Evolutionary conservation across 2,113 vertebrate genomes (phyloP), one percentile per base, ranked within the genome.

Genomic region (Zosterops lateralis): DNA sequence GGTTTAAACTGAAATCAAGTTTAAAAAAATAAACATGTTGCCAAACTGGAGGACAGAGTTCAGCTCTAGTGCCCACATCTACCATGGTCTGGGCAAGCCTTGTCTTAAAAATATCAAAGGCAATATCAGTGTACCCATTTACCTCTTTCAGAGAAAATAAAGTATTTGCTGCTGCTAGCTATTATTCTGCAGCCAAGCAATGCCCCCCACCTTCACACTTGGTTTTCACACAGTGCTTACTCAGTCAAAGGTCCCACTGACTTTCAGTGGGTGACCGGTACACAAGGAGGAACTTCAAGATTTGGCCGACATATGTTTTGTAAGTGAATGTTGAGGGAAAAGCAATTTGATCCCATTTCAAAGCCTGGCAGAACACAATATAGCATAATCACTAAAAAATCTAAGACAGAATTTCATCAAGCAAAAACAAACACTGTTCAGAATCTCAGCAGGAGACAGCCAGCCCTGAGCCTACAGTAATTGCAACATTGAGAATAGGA

Each of bases 381-480:
- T 32, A 97, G 84, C 20, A 94, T 93, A 96, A 96, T 95, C 87
- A 86, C 93, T 61, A 93, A 96, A 96, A 97, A 92, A 96, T 93
- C 94, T 95, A 91, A 94, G 95, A 50, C 88, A 78, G 90, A 94
- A 97, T 96, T 97, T 97, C 88, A 95, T 86, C 90, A 91, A 95
- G 94, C 40, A 89, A 96, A 97, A 97, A 90, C 90, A 97, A 96
- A 96, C 90, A 95, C 66, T 79, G 90, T 91, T 84, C 89, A 94
- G 89, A 96, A 92, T 94, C 86, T 60, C 94, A 79, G 87, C 95
- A 87, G 96, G 95, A 91, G 86, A 91, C 73, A 64, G 82, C 60
- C 79, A 91, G 87, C 74, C 93, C 90, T 77, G 86, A 96, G 84
- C 81, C 74, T 92, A 91, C 61, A 91, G 86, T 96, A 96, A 96